Evolutionary conservation across 2,113 vertebrate genomes (phyloP), one percentile per base, ranked within the genome.

Genomic region (Ardeotis arabs): DNA sequence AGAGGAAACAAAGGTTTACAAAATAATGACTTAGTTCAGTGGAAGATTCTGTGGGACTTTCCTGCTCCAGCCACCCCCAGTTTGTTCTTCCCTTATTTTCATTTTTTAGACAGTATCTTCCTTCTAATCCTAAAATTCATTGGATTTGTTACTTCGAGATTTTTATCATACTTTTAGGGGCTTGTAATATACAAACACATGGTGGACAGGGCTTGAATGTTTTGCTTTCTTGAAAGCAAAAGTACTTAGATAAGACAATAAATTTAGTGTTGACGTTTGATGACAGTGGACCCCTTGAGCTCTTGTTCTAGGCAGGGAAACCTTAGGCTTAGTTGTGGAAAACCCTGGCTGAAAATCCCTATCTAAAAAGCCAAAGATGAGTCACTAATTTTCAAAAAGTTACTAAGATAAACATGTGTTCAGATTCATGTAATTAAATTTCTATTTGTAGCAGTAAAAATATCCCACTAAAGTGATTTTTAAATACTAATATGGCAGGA

Each of bases 341-440:
- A 97, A 89, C 74, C 81, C 95, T 95, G 63, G 53, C 86, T 93
- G 94, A 90, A 96, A 96, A 92, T 95, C 95, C 95, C 92, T 96
- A 83, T 49, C 60, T 84, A 67, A 80, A 94, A 92, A 93, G 50
- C 53, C 74, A 92, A 84, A 44, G 74, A 96, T 96, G 96, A 96
- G 87, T 97, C 96, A 97, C 62, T 85, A 58, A 69, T 92, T 89
- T 96, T 96, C 49, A 94, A 73, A 93, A 92, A 81, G 74, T 91
- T 64, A 60, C 45, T 73, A 85, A 80, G 41, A 88, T 88, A 94
- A 95, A 92, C 96, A 92, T 93, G 39, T 87, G 70, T 91, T 76
- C 69, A 83, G 58, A 94, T 89, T 92, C 28, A 66, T 89, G 68
- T 92, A 93, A 89, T 85, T 95, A 25, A 17, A 39, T 91, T 89